Evolutionary conservation across 2,888 invertebrate species (phyloP).

Genomic region (Anticlea derivata): DNA sequence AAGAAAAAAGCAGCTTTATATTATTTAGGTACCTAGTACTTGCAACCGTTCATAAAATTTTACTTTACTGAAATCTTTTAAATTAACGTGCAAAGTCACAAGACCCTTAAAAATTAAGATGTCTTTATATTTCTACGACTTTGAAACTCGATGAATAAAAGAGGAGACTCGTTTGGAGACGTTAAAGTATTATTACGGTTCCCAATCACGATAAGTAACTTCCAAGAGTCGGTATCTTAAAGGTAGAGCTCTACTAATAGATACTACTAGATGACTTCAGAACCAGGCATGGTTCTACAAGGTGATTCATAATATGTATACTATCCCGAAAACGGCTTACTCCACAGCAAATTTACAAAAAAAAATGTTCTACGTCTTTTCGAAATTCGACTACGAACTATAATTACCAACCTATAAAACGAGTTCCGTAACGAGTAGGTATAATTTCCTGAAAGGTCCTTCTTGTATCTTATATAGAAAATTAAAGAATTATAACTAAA

Average conservation of each 20-base stretch:
- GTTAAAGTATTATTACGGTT: slow-evolving; percentile 30
- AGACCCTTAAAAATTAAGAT: slow-evolving; percentile 33
- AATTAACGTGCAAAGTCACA: slow-evolving; percentile 25
- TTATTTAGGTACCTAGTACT: neutral
- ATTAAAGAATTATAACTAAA: too few relatives aligned
- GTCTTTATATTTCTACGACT: slow-evolving; percentile 35
- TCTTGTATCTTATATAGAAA: too few relatives aligned
- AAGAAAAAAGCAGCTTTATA: neutral
- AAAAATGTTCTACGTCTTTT: too few relatives aligned
- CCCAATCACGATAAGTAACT: slow-evolving; percentile 34
- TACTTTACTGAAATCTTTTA: slow-evolving; percentile 24
- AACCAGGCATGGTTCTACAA: too few relatives aligned
- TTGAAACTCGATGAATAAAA: slow-evolving; percentile 37
- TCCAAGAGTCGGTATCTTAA: slow-evolving; percentile 8
- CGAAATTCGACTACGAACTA: too few relatives aligned
- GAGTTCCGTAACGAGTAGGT: too few relatives aligned
- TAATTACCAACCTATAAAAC: too few relatives aligned
- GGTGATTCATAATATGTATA: too few relatives aligned
- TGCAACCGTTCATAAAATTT: neutral
- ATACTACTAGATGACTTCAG: neutral
- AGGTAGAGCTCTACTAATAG: neutral
- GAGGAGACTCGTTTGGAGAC: slow-evolving; percentile 33
- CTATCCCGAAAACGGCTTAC: too few relatives aligned
- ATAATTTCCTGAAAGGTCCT: too few relatives aligned
- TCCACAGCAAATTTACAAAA: too few relatives aligned